A percentile compares a stretch with the other conserved stretches of the same genome.
These are phyloP conservation scores for Oenanthe melanoleuca DNA, from an alignment of 2,113 vertebrate genomes.

Conservation along the genomic window DNA sequence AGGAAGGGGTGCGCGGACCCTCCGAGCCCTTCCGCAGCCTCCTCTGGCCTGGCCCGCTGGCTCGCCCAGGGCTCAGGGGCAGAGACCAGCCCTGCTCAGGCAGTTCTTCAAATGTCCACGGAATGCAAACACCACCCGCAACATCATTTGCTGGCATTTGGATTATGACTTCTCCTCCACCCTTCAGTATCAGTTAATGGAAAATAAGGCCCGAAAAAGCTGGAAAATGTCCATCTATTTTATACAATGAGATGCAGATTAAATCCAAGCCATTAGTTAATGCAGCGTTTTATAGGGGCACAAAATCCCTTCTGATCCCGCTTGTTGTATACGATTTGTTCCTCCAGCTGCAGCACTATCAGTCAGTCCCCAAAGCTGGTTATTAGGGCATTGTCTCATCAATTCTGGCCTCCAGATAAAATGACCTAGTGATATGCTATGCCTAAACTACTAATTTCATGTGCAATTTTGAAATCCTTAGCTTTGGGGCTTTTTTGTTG, in stretches of 20 bases:
- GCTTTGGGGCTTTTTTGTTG: not conserved
- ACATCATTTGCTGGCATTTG: rapidly evolving
- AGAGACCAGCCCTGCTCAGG: rapidly evolving
- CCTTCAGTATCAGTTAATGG: not conserved
- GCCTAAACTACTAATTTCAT: not conserved
- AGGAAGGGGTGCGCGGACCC: not conserved
- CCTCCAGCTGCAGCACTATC: not conserved
- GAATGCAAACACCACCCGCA: rapidly evolving
- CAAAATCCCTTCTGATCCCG: not conserved
- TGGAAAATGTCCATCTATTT: not conserved
- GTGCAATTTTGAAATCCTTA: not conserved
- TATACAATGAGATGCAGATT: not conserved
- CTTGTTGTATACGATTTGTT: not conserved
- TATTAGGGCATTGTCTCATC: not conserved
- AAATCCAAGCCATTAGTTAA: not conserved
- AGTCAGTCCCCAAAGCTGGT: not conserved
- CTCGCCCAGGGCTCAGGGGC: not conserved
- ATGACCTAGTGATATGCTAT: rapidly evolving
- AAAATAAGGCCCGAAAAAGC: not conserved
- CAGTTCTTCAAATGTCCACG: rapidly evolving
- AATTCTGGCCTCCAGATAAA: not conserved
- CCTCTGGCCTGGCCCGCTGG: not conserved
- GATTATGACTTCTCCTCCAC: not conserved
- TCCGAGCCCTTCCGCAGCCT: not conserved
- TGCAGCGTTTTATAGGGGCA: not conserved